Conservation (phyloP, 2,797 vertebrate species). For the Mus minutoides region DNA sequence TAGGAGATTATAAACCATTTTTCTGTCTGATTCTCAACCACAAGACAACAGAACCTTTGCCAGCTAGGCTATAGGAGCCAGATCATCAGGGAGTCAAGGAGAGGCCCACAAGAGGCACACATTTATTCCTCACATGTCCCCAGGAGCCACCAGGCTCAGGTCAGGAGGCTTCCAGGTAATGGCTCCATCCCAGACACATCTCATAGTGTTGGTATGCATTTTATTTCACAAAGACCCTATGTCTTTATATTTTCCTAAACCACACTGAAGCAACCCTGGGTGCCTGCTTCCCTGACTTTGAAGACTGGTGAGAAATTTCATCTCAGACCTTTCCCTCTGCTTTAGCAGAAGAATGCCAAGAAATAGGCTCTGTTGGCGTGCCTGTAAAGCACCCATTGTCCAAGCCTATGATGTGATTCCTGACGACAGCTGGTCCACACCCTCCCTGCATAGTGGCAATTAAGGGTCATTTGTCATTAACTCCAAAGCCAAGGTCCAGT, state of each 20-base stretch:
- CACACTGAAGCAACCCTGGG: background rate
- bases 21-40: background rate
- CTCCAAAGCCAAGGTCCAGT: background rate
- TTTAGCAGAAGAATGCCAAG: background rate
- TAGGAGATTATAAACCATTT: background rate
- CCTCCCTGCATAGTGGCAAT: background rate
- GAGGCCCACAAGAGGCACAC: background rate
- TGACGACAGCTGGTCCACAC: background rate
- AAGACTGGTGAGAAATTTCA: background rate
- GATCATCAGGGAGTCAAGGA: background rate
- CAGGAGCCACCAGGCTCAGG: background rate
- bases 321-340: background rate
- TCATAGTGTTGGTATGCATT: background rate
- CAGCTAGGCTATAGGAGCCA: background rate
- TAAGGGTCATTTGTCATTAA: background rate
- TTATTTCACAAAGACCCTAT: background rate
- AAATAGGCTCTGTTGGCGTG: fast-evolving
- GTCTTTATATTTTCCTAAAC: background rate
- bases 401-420: fast-evolving
- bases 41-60: background rate
- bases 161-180: background rate
- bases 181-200: background rate
- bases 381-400: background rate
- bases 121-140: background rate
- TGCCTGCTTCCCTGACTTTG: background rate